A percentile compares a stretch with the other conserved stretches of the same genome.
Conservation (phyloP, 2,888 invertebrate genomes). For the Sphecodes monilicornis region DNA sequence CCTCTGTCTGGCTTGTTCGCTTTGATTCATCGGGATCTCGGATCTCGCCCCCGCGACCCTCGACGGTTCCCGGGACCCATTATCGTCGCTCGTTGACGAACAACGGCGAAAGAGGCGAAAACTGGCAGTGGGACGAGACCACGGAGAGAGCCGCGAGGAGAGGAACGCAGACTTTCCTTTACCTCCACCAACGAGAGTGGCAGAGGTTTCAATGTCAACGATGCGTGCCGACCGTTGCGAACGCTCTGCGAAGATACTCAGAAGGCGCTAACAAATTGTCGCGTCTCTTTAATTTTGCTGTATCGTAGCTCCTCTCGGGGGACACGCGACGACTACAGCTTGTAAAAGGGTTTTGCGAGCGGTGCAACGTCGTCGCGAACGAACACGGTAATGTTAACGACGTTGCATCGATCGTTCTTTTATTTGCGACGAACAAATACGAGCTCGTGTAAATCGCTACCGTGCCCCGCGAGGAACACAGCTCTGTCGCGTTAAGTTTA, state of each 20-base stretch:
- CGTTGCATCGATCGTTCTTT: too few relatives aligned
- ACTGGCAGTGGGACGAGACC: not conserved
- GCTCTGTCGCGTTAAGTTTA: too few relatives aligned
- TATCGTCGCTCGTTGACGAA: conserved; percentile 48
- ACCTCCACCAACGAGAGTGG: conserved; percentile 45
- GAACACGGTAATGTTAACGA: too few relatives aligned
- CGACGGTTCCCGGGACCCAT: conserved; percentile 44
- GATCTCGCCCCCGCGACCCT: conserved; percentile 36
- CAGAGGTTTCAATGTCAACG: conserved; percentile 62
- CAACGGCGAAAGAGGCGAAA: conserved; percentile 36
- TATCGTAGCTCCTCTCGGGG: too few relatives aligned
- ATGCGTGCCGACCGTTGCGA: conserved; percentile 44
- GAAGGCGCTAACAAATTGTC: too few relatives aligned
- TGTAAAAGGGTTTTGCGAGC: too few relatives aligned
- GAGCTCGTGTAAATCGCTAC: too few relatives aligned
- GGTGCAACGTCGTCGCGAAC: too few relatives aligned
- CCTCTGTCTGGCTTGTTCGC: conserved; percentile 45
- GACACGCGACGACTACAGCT: too few relatives aligned
- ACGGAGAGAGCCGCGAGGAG: conserved; percentile 3
- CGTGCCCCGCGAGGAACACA: too few relatives aligned
- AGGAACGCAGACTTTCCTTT: conserved; percentile 56
- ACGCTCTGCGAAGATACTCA: conserved; percentile 21
- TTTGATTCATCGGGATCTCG: conserved; percentile 56
- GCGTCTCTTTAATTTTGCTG: too few relatives aligned
- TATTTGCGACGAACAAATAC: too few relatives aligned